Conservation (phyloP, 53 echinoderm and acorn worm species). For the Astropecten irregularis region DNA sequence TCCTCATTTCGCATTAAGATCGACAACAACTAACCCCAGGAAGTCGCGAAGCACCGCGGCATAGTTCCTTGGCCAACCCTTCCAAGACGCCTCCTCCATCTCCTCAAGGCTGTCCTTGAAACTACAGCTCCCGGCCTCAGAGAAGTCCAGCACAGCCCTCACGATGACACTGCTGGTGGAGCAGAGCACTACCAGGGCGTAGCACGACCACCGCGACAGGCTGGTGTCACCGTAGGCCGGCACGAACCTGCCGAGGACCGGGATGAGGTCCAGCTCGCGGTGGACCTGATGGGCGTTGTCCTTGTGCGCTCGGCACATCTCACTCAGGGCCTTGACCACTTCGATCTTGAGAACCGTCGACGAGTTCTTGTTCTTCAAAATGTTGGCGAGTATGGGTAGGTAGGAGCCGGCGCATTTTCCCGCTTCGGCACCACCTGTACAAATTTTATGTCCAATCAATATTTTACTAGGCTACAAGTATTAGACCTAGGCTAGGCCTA, state of each 20-base stretch:
- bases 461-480: no score
- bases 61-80: slow-evolving; percentile 89
- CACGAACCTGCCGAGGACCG: slow-evolving; percentile 34
- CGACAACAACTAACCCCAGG: slow-evolving; percentile 52
- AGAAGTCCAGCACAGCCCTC: slow-evolving; percentile 48
- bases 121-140: background rate
- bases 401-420: slow-evolving; percentile 71
- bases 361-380: slow-evolving; percentile 26
- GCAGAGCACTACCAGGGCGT: slow-evolving; percentile 70
- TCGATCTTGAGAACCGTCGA: slow-evolving; percentile 63
- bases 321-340: slow-evolving; percentile 71
- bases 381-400: slow-evolving; percentile 55
- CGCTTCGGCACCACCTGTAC: slow-evolving; percentile 83
- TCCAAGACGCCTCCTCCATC: slow-evolving; percentile 76
- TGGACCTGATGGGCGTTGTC: slow-evolving; percentile 59
- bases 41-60: slow-evolving; percentile 72
- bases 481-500: no score
- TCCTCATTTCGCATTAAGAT: slow-evolving; percentile 17
- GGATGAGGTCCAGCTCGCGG: slow-evolving; percentile 20
- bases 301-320: slow-evolving; percentile 78
- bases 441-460: no score
- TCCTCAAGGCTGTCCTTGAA: slow-evolving; percentile 46
- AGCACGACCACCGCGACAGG: slow-evolving; percentile 81
- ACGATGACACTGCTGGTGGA: slow-evolving; percentile 40
- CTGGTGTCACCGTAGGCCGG: slow-evolving; percentile 39